Base-by-base conservation (phyloP, 1,140 invertebrate genomes). In the Homarus americanus region DNA sequence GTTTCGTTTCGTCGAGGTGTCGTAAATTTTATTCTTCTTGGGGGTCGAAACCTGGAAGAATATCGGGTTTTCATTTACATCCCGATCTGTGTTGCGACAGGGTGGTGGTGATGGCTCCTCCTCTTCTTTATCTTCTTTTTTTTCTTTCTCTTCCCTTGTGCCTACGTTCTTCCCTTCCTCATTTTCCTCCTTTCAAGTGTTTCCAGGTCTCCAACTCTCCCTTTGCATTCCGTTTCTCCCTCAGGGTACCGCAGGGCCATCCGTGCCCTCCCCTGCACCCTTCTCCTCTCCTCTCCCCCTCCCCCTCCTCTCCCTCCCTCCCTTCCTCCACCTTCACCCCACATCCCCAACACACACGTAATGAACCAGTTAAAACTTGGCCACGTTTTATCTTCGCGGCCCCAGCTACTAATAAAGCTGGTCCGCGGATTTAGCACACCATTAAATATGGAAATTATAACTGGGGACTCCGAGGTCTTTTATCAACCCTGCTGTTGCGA, bases 381-480 rank as follows among this genome's bases (percentile, higher is more conserved):
- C 72, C 24, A 63, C 34, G 87, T 90, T 90, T 90, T 90, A 90
- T 90, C 87, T 90, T 75, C 44, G 80, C 73, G 80, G 41, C 87
- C 87, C 80, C 53, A 90, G 87, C 87, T 90, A 90, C 87, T 90
- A 90, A 90, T 90, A 90, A 90, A 90, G 87, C 87, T 90, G 87
- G 80, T 84, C 73, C 80, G 41, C 66, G 80, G 80, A 90, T 84
- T 90, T 90, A 90, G 80, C 87, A 90, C 80, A n/a, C 87, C 87
- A 90, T 90, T 90, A 90, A 90, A 90, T 90, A 90, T 90, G 80
- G 87, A 90, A 90, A 90, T 90, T 90, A 90, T 84, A 90, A 83
- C 80, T 34, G 53, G 86, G 40, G 28, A n/a, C 32, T n/a, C 36
- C 72, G 40, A n/a, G 15, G 28, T 40, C 69, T 7, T 53, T 86